These are phyloP conservation scores for Zhengitettix transpicula DNA, from an alignment of 2,888 invertebrate species.

Conservation along the genomic window DNA sequence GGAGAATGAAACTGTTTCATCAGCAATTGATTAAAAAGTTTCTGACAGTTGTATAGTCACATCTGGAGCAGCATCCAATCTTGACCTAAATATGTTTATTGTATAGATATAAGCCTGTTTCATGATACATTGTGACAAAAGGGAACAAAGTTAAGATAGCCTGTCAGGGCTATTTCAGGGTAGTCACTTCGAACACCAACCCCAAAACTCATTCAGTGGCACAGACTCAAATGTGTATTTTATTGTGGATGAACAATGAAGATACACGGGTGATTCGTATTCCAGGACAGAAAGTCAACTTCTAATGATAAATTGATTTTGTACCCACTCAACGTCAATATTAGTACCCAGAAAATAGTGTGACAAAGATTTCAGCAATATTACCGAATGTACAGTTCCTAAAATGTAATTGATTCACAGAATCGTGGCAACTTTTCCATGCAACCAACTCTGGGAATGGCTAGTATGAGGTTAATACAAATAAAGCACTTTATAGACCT, in stretches of 20 bases:
- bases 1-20: slow-evolving; percentile 9
- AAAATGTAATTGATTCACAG: no score
- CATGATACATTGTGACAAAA: neutral
- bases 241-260: slow-evolving; percentile 9
- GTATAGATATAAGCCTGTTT: slow-evolving; percentile 2
- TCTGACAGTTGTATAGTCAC: no score
- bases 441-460: no score
- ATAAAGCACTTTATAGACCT: no score
- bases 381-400: neutral
- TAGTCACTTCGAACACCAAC: neutral
- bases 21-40: no score
- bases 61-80: no score
- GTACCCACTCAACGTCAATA: neutral
- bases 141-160: neutral
- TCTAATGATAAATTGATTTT: neutral
- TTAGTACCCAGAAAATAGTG: neutral
- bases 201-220: slow-evolving; percentile 1
- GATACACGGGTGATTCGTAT: neutral
- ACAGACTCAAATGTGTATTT: slow-evolving; percentile 7
- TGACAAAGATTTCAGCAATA: neutral
- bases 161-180: neutral
- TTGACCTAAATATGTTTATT: neutral
- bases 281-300: neutral
- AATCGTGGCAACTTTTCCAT: no score
- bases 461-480: no score